Conservation (phyloP, 2,113 vertebrate species). For the Pangasianodon gigas region DNA sequence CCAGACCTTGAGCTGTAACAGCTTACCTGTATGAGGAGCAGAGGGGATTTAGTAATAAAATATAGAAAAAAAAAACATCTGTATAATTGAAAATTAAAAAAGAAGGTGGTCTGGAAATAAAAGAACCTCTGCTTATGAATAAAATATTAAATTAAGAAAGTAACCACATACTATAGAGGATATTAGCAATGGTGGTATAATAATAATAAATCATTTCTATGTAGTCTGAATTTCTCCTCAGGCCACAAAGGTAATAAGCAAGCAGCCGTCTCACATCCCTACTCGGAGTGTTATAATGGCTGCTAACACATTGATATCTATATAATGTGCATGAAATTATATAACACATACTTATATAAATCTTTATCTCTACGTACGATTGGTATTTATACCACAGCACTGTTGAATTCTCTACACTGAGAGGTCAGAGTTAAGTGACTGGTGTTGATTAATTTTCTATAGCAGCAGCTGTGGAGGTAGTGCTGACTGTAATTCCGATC, state of each 20-base stretch:
- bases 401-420: neutral
- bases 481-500: neutral
- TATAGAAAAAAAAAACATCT: neutral
- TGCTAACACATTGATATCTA: neutral
- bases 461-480: neutral
- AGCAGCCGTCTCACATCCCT: neutral
- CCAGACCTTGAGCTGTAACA: neutral
- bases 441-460: neutral
- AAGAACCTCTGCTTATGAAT: constrained; percentile 10
- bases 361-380: neutral
- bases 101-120: neutral
- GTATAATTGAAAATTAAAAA: neutral
- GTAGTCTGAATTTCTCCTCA: neutral
- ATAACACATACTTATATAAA: neutral
- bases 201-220: neutral
- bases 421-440: neutral
- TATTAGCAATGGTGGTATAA: neutral
- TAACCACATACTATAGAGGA: neutral
- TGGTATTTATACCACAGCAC: neutral
- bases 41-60: neutral
- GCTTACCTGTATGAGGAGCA: neutral
- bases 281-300: neutral
- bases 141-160: neutral
- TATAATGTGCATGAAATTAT: neutral
- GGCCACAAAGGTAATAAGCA: neutral